Evolutionary conservation across 2,113 vertebrate species (phyloP), one percentile per base, ranked within the genome.

Genomic region (human): DNA sequence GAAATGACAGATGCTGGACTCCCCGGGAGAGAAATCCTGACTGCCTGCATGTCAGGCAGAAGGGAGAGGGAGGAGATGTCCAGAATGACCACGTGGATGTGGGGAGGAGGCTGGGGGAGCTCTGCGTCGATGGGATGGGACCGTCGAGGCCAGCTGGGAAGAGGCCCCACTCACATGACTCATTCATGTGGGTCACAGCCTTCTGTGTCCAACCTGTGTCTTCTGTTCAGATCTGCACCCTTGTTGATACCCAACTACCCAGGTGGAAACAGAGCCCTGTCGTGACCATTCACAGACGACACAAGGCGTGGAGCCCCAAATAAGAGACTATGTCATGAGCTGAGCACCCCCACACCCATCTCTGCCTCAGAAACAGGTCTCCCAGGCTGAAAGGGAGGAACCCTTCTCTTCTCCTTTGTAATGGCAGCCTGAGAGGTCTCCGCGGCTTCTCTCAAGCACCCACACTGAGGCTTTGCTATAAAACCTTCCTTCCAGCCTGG

Each of bases 61-160:
- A 10, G 55, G 50, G 18, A 55, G 18, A 22, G 1, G 30, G 43
- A 6, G 7, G 40, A 50, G 13, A 18, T 18, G 40, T 23, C 75
- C 84, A 12, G 50, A 57, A 27, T 3, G 12, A 23, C 32, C 0
- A 20, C 4, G 0, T 22, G 55, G 43, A 40, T 22, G 6, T 10
- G 8, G 25, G 66, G 30, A 32, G 43, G 8, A 2, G 32, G 11
- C 9, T 45, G 27, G 5, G 25, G 38, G 12, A 23, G 38, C 20
- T 45, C 8, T 10, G 1, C 1, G 3, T 1, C 4, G 61, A 18
- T 6, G 23, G 9, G 75, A 18, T 6, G 16, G 12, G 23, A 3
- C 7, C 35, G 11, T 20, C 5, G 35, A 18, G 11, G 76, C 12
- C 40, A 22, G 32, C 40, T 8, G 35, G 59, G 45, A 8, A 90